A percentile compares a stretch with the other conserved stretches of the same genome.
Conservation (phyloP, 2,888 invertebrate genomes). For the Rotaria magnacalcarata region DNA sequence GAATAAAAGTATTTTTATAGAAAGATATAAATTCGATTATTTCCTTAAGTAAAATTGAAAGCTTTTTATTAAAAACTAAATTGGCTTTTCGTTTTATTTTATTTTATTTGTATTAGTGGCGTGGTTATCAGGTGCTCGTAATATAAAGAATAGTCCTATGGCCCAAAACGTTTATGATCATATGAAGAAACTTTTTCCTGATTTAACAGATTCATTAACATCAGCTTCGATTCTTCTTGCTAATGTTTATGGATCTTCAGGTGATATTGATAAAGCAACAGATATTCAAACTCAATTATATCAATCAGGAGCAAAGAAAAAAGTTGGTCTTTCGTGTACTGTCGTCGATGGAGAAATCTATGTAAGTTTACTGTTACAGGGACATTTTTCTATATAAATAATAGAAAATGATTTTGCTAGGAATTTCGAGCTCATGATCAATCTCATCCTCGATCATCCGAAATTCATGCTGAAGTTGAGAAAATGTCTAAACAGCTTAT, state of each 20-base stretch:
- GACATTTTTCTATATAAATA: too few species aligned
- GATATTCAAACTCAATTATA: neutral
- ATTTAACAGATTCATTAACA: neutral
- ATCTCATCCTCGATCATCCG: neutral
- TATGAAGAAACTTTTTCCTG: neutral
- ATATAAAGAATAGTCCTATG: neutral
- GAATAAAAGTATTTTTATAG: too few species aligned
- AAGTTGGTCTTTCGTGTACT: neutral
- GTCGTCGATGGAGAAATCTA: neutral
- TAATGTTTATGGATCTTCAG: neutral
- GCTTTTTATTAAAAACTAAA: too few species aligned
- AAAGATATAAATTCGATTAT: too few species aligned
- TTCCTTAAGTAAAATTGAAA: too few species aligned
- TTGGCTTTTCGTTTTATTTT: too few species aligned
- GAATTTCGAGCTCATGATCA: slow-evolving; percentile 4
- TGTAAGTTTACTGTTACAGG: neutral
- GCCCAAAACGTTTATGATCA: neutral
- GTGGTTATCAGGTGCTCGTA: neutral
- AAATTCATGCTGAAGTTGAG: neutral
- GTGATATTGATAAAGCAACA: neutral
- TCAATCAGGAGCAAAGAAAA: neutral
- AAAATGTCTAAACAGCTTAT: neutral
- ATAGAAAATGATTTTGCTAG: neutral
- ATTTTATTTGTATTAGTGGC: neutral
- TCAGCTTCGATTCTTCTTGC: neutral